Base-by-base conservation (phyloP, 2,797 vertebrate genomes). In the Dipus sagitta region DNA sequence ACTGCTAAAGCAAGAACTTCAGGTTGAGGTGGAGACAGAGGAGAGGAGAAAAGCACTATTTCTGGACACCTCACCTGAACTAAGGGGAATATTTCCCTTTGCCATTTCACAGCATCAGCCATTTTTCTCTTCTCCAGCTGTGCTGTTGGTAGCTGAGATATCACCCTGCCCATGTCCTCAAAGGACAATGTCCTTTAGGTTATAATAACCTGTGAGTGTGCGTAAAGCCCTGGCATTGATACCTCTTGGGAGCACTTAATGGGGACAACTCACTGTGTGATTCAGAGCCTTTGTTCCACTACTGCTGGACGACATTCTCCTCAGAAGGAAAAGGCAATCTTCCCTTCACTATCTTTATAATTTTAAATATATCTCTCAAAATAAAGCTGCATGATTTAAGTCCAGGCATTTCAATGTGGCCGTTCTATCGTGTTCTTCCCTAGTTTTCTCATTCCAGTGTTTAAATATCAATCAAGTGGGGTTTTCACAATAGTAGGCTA, bases 281-380 rank as follows among this genome's bases (percentile, higher is more conserved):
- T 34, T 65, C 1, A 71, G 64, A 82, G 65, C 38, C 62, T 93
- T 81, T 79, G 42, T 38, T 15, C 52, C 62, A 54, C 8, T 15
- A 17, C 23, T 58, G 21, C 38, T 74, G 28, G 26, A 34, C 18
- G 86, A 14, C 30, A 15, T 81, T 92, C 81, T 91, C 17, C 67
- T 91, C 54, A 86, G 64, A 68, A 70, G 18, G 58, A 74, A 74
- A 47, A 13, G 42, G 88, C 24, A 70, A 64, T 32, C 38, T 15
- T 8, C 75, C 34, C 24, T 90, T 54, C 64, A 38, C 64, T 34
- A 12, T 64, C 34, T 90, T 70, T 68, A 42, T n/a, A 47, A 26
- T 90, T 94, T 75, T 88, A 88, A 96, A 89, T 64, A 52, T 71
- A 54, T 91, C n/a, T 86, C 75, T 84, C 32, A n/a, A 92, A 87